Conservation (phyloP, 2,797 vertebrate species). For the Manis crassicaudata region DNA sequence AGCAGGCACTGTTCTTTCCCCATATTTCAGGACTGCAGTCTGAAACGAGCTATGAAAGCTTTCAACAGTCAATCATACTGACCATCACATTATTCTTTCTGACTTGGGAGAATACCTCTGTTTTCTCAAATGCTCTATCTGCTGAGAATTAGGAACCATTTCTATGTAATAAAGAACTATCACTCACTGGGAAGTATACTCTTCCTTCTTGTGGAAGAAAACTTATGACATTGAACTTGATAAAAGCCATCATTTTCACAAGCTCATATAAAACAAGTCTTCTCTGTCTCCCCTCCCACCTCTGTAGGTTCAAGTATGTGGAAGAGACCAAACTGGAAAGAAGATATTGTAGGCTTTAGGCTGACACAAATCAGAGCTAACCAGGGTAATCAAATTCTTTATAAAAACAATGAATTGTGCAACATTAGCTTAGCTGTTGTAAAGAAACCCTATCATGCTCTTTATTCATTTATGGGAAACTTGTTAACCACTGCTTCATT, state of each 20-base stretch:
- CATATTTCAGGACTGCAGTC: not conserved
- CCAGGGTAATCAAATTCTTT: not conserved
- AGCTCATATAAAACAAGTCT: conserved; percentile 75
- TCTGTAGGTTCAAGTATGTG: conserved; percentile 69
- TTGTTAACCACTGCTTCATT: not conserved
- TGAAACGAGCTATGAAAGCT: conserved; percentile 19
- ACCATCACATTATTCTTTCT: conserved; percentile 49
- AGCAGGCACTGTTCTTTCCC: not conserved
- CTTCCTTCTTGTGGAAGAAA: conserved; percentile 58
- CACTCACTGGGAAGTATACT: conserved; percentile 64
- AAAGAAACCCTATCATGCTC: not conserved
- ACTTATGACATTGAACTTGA: conserved; percentile 81
- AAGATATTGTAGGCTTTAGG: conserved; percentile 55
- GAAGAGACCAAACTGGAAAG: conserved; percentile 44
- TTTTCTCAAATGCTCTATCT: conserved; percentile 71
- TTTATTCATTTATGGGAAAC: not conserved
- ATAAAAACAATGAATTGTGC: not conserved
- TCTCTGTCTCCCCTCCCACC: conserved; percentile 24
- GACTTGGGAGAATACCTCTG: conserved; percentile 11
- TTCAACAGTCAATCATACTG: not conserved
- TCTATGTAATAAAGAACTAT: conserved; percentile 72
- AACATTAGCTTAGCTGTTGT: not conserved
- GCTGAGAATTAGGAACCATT: conserved; percentile 73
- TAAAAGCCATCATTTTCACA: conserved; percentile 80
- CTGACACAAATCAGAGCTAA: conserved; percentile 19